These are phyloP conservation scores for Orestias chungarensis DNA, from an alignment of 2,797 vertebrate species.

Conservation along the genomic window DNA sequence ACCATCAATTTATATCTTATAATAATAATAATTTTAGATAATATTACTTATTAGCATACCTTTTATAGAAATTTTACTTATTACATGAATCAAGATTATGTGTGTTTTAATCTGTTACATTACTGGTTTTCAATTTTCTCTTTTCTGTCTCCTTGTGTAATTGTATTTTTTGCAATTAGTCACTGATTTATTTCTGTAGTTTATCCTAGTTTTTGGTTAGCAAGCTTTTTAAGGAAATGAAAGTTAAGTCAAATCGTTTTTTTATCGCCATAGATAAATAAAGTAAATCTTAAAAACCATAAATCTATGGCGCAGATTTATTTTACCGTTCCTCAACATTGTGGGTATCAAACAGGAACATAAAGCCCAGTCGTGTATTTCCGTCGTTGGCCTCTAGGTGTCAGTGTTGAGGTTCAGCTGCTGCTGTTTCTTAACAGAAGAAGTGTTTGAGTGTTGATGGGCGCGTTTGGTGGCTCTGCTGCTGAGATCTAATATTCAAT, in stretches of 20 bases:
- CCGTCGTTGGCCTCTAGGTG: not conserved
- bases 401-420: not conserved
- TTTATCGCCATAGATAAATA: too few relatives aligned
- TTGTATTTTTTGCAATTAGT: not conserved
- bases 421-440: slow-evolving; percentile 21
- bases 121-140: not conserved
- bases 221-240: not conserved
- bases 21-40: too few relatives aligned
- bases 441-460: slow-evolving; percentile 38
- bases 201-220: not conserved
- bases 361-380: not conserved
- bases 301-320: too few relatives aligned
- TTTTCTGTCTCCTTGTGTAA: not conserved
- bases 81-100: not conserved
- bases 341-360: not conserved
- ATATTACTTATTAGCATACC: too few relatives aligned
- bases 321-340: too few relatives aligned
- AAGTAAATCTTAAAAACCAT: too few relatives aligned
- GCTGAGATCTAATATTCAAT: slow-evolving; percentile 1
- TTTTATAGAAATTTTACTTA: not conserved
- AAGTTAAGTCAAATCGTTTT: not conserved
- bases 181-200: not conserved
- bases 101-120: not conserved
- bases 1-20: too few relatives aligned
- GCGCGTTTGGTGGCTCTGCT: slow-evolving; percentile 44